Evolutionary conservation across 2,113 vertebrate genomes (phyloP).

Genomic region (Burhinus oedicnemus): DNA sequence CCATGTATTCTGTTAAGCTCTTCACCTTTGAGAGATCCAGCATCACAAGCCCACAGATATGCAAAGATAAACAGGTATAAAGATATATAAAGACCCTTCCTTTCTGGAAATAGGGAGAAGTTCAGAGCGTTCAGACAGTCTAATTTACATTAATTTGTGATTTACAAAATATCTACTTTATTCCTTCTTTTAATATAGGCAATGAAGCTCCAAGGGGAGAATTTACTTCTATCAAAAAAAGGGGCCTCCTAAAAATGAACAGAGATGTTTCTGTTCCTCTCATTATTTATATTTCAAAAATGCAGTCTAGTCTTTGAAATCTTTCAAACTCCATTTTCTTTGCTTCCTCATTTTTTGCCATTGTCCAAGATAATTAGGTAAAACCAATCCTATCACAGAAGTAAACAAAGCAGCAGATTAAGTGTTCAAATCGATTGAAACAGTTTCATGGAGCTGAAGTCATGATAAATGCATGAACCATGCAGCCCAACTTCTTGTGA

Average conservation of each 20-base stretch:
- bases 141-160: background rate
- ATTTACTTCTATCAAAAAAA: background rate
- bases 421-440: background rate
- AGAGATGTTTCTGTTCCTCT: background rate
- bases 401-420: background rate
- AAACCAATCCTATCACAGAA: background rate
- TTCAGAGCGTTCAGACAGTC: background rate
- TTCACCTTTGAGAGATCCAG: background rate
- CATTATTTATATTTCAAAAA: background rate
- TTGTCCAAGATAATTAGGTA: background rate
- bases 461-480: background rate
- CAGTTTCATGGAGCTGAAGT: background rate
- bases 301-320: background rate
- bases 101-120: background rate
- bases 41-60: background rate
- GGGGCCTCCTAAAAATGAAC: background rate
- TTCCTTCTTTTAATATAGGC: background rate
- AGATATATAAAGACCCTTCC: background rate
- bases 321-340: background rate
- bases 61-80: background rate
- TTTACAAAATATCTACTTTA: background rate
- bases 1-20: background rate
- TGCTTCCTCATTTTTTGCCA: background rate
- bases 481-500: background rate
- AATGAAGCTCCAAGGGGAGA: background rate